phyloP scores from a whole-genome alignment of 37 sponge, comb jelly and placozoan species.

The Cliona cf. orientalis region DNA sequence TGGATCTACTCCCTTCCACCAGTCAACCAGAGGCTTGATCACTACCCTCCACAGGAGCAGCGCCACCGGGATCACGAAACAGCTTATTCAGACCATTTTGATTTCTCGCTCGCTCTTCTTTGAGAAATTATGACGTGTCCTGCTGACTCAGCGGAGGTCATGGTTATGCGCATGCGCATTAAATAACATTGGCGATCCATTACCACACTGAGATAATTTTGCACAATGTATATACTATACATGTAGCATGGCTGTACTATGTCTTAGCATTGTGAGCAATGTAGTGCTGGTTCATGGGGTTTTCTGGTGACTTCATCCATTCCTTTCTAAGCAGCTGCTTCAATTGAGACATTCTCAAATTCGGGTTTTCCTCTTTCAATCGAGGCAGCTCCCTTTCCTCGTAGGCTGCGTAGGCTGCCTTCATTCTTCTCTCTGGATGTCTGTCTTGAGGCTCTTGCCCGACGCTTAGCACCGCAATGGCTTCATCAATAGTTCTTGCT shows the following conservation, averaged over 20 bases:
- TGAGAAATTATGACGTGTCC: background rate
- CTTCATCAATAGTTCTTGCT: constrained; percentile 89
- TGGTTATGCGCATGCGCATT: background rate
- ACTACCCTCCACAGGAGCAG: constrained; percentile 61
- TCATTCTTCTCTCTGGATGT: constrained; percentile 81
- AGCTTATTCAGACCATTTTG: constrained; percentile 61
- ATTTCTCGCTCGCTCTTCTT: background rate
- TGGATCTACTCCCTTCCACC: constrained; percentile 24
- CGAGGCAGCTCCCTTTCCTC: constrained; percentile 86
- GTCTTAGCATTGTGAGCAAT: no score
- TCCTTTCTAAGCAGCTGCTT: constrained; percentile 93
- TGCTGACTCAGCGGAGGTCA: background rate
- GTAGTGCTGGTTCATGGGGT: constrained; percentile 87
- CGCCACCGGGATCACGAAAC: constrained; percentile 50
- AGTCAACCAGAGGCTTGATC: constrained; percentile 8
- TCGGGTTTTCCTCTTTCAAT: constrained; percentile 85
- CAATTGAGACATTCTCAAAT: constrained; percentile 89
- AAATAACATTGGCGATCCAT: background rate
- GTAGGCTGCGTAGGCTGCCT: constrained; percentile 90
- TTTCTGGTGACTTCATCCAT: constrained; percentile 97
- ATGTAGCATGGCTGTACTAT: no score
- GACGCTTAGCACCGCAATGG: constrained; percentile 79
- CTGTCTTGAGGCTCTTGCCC: constrained; percentile 46
- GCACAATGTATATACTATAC: background rate
- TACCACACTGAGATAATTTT: background rate